Percentiles rank a stretch among this genome's conserved stretches.
phyloP scores from a whole-genome alignment of 2,797 vertebrate species.

The Denticeps clupeoides region DNA sequence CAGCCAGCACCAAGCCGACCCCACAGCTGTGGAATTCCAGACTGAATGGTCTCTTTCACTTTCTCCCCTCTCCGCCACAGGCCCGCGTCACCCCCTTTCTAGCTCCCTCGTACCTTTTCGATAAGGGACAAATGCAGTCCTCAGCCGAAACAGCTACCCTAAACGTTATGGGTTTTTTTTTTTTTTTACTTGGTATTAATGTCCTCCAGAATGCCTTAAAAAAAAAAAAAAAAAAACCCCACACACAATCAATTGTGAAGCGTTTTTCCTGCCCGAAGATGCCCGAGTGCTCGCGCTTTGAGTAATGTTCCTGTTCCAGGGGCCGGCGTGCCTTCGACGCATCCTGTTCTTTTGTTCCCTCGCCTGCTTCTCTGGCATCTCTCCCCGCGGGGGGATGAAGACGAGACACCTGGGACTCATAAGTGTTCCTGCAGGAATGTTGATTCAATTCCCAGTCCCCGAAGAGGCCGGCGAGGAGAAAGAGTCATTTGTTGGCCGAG shows the following conservation, averaged over 20 bases:
- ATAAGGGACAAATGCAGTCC: background rate
- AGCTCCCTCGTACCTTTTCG: background rate
- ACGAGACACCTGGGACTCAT: conserved; percentile 46
- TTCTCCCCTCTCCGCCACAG: conserved; percentile 20
- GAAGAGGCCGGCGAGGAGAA: conserved; percentile 26
- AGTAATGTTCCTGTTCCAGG: conserved; percentile 12
- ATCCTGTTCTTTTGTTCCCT: conserved; percentile 35
- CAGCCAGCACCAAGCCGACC: conserved; percentile 10
- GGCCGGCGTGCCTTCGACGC: conserved; percentile 20
- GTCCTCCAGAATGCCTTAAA: too few relatives aligned
- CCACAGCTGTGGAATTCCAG: conserved; percentile 43
- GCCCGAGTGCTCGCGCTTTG: conserved; percentile 12
- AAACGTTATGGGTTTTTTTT: background rate
- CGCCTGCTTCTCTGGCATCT: conserved; percentile 25
- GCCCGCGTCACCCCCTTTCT: background rate
- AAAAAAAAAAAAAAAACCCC: too few relatives aligned
- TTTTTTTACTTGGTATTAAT: too few relatives aligned
- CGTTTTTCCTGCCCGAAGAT: background rate
- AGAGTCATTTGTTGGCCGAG: conserved; percentile 30
- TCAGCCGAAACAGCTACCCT: background rate
- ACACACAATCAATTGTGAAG: too few relatives aligned
- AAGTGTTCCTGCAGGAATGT: conserved; percentile 47
- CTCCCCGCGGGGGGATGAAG: conserved; percentile 34
- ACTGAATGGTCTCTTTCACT: conserved; percentile 43
- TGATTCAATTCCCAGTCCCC: conserved; percentile 39